Evolutionary conservation across 2,113 vertebrate genomes (phyloP).

Genomic region (Colistium nudipinnis): DNA sequence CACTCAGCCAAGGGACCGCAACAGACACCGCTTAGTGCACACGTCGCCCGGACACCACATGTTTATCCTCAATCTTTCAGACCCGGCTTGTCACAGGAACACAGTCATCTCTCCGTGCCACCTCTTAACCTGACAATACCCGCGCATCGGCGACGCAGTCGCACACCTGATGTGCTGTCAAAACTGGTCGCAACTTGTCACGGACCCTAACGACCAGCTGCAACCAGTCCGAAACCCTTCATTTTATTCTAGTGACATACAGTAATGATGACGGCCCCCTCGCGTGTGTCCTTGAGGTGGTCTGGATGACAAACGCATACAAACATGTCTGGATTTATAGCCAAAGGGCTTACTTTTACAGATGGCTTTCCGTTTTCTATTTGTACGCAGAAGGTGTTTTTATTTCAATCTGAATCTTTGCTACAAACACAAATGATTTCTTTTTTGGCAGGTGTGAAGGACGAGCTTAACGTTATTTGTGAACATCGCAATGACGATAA

Average conservation of each 20-base stretch:
- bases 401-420: too few relatives aligned
- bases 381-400: too few relatives aligned
- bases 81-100: conserved; percentile 57
- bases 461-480: too few relatives aligned
- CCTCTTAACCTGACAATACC: conserved; percentile 60
- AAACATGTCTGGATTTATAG: too few relatives aligned
- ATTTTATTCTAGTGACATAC: conserved; percentile 24
- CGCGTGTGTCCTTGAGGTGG: conserved; percentile 14
- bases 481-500: too few relatives aligned
- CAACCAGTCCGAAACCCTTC: conserved; percentile 44
- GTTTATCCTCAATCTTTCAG: conserved; percentile 57
- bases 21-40: conserved; percentile 48
- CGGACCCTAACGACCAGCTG: conserved; percentile 51
- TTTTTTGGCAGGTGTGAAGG: too few relatives aligned
- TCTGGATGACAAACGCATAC: too few relatives aligned
- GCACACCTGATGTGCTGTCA: conserved; percentile 55
- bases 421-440: too few relatives aligned
- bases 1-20: conserved; percentile 29
- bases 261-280: conserved; percentile 1
- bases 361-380: too few relatives aligned
- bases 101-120: conserved; percentile 43
- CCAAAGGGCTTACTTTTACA: too few relatives aligned
- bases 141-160: conserved; percentile 30
- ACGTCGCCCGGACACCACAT: conserved; percentile 48
- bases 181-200: conserved; percentile 56